These are phyloP conservation scores for Oncopeltus fasciatus DNA, from an alignment of 1,140 invertebrate species.

Conservation along the genomic window DNA sequence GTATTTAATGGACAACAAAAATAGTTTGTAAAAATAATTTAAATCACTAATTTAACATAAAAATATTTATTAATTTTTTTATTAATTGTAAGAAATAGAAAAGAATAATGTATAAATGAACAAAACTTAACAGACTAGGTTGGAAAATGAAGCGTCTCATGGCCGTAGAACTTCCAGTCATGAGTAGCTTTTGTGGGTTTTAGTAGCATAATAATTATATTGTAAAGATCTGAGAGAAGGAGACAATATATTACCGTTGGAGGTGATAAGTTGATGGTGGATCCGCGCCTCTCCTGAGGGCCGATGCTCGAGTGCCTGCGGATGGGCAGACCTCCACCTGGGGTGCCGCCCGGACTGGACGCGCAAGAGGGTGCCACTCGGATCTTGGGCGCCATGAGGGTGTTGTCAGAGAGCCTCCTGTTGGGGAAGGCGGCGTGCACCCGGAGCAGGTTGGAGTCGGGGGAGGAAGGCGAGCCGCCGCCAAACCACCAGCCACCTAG, in stretches of 20 bases:
- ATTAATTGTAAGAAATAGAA: no score
- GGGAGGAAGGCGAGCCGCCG: conserved; percentile 52
- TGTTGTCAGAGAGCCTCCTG: conserved; percentile 78
- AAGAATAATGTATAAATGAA: no score
- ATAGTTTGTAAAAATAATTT: no score
- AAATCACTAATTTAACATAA: no score
- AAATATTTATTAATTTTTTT: no score
- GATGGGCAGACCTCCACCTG: conserved; percentile 60
- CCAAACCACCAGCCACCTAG: conserved; percentile 64
- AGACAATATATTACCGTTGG: conserved; percentile 69
- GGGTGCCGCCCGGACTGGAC: conserved; percentile 69
- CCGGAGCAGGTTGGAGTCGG: conserved; percentile 73
- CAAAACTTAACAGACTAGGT: no score
- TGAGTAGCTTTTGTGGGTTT: no score
- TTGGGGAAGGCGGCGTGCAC: conserved; percentile 67
- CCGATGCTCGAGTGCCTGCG: conserved; percentile 78
- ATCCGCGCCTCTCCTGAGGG: conserved; percentile 69
- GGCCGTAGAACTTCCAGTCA: no score
- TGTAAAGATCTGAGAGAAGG: no score
- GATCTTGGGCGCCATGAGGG: conserved; percentile 75
- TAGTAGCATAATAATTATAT: no score
- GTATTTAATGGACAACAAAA: no score
- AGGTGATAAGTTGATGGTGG: conserved; percentile 70
- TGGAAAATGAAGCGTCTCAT: no score
- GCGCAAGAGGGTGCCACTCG: conserved; percentile 69